Evolutionary conservation across 2,797 vertebrate genomes (phyloP).

Genomic region (Acipenser oxyrinchus): DNA sequence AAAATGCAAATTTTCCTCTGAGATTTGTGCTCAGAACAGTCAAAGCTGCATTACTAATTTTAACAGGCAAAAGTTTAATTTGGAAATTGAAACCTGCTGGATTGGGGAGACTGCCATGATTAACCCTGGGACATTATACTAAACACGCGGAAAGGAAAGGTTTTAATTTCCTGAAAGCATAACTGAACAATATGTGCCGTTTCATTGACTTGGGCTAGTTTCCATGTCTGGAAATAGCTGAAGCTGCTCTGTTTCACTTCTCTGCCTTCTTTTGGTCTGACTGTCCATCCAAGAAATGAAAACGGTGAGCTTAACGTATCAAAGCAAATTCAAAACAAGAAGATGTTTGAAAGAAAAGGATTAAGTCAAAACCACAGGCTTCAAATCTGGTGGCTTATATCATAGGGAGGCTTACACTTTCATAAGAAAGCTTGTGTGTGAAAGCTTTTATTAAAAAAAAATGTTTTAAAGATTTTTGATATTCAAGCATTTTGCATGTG

Average conservation of each 20-base stretch:
- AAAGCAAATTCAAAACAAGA: neutral
- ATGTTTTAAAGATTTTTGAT: neutral
- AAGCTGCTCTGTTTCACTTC: neutral
- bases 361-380: neutral
- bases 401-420: neutral
- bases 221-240: neutral
- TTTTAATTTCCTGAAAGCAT: neutral
- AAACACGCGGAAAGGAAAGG: neutral
- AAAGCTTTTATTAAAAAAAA: neutral
- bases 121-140: neutral
- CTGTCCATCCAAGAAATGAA: neutral
- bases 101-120: constrained; percentile 15
- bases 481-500: neutral
- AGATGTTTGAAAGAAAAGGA: neutral
- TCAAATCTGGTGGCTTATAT: neutral
- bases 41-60: constrained; percentile 30
- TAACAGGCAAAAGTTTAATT: constrained; percentile 37
- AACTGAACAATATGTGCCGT: neutral
- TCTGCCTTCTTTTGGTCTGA: neutral
- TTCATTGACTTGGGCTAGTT: neutral
- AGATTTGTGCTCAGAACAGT: constrained; percentile 13
- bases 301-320: neutral
- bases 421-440: neutral
- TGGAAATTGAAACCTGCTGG: constrained; percentile 39
- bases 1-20: constrained; percentile 21